These are phyloP conservation scores for Aspidapion aeneum DNA, from an alignment of 2,888 invertebrate genomes.

Conservation along the genomic window DNA sequence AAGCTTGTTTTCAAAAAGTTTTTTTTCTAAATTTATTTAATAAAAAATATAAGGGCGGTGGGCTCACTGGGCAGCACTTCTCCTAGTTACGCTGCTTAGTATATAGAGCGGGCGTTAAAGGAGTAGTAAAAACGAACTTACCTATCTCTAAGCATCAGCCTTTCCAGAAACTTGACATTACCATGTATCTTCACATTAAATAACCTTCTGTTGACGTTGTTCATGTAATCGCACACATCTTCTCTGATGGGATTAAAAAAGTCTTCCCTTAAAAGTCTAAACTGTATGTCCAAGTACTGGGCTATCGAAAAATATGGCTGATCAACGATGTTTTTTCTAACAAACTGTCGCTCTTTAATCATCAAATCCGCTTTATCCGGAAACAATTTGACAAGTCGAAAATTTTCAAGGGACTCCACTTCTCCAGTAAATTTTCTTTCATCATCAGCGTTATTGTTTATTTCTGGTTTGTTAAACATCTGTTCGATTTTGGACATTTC, in stretches of 20 bases:
- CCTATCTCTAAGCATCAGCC: slow-evolving; percentile 54
- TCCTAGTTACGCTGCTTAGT: no score
- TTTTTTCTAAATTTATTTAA: no score
- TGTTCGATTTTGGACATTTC: no score
- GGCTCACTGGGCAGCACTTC: no score
- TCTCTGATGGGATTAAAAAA: slow-evolving; percentile 69
- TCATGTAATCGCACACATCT: slow-evolving; percentile 51
- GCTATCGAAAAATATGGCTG: slow-evolving; percentile 62
- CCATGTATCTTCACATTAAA: no score
- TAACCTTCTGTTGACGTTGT: slow-evolving; percentile 12
- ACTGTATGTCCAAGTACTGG: slow-evolving; percentile 78
- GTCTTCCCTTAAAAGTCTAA: slow-evolving; percentile 75
- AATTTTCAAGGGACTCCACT: slow-evolving; percentile 39
- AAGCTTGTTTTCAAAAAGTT: no score
- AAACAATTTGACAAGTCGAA: slow-evolving; percentile 55
- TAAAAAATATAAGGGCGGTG: no score
- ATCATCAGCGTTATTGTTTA: no score
- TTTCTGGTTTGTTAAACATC: no score
- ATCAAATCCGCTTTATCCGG: slow-evolving; percentile 49
- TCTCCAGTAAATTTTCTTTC: slow-evolving; percentile 1
- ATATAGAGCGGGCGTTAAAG: no score
- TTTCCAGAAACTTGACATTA: slow-evolving; percentile 47
- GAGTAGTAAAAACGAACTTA: no score
- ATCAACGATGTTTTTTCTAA: slow-evolving; percentile 56
- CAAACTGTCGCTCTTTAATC: slow-evolving; percentile 42